phyloP scores from a whole-genome alignment of 2,113 vertebrate species.

The Naja naja region DNA sequence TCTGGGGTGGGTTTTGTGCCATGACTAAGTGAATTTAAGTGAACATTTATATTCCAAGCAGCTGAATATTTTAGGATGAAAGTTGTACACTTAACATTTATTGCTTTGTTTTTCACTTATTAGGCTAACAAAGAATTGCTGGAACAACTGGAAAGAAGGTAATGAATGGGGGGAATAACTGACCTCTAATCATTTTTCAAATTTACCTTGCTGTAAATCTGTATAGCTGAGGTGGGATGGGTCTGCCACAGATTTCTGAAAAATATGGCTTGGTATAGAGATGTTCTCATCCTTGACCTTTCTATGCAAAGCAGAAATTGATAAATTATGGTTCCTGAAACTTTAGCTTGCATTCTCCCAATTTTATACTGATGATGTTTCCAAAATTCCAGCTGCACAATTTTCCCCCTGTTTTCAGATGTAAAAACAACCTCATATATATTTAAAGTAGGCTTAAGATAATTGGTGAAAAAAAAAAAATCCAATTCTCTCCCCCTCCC shows the following conservation, averaged over 20 bases:
- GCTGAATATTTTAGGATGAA: not conserved
- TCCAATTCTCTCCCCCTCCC: not conserved
- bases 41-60: not conserved
- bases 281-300: not conserved
- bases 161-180: conserved; percentile 21
- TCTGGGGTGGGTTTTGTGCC: not conserved
- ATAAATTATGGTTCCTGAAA: not conserved
- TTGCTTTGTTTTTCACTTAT: not conserved
- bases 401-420: not conserved
- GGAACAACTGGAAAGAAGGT: conserved; percentile 80
- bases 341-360: not conserved
- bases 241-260: not conserved
- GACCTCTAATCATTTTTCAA: not conserved
- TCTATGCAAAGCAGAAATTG: not conserved
- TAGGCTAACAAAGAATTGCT: conserved; percentile 73
- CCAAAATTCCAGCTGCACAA: not conserved
- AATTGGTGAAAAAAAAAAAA: not conserved
- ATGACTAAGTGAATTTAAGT: not conserved
- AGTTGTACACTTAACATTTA: not conserved
- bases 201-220: not conserved
- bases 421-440: not conserved
- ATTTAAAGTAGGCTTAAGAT: not conserved
- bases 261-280: not conserved
- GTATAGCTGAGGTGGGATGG: too few relatives aligned
- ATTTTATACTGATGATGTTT: not conserved